Evolutionary conservation across 2,797 vertebrate species (phyloP), one percentile per base, ranked within the genome.

Genomic region (Danionella dracula): DNA sequence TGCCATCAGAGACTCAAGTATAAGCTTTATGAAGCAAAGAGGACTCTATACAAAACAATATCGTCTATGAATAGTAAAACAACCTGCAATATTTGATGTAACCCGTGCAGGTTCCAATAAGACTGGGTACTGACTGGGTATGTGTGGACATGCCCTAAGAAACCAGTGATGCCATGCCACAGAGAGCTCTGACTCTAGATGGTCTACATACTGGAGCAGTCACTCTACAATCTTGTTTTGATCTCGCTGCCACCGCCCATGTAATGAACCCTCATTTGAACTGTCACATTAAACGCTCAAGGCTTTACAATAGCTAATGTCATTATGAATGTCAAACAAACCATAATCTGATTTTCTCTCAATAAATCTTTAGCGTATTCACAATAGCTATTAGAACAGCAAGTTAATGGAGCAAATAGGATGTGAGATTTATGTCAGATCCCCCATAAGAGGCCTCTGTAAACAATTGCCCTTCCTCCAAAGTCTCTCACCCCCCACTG

Each of bases 361-460:
- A 56, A n/a, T 1, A n/a, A 48, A 27, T 41, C 23, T 1, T 11
- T 16, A 53, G 29, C 1, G 2, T 19, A 42, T 44, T 44, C 1
- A 21, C 17, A 16, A 21, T 9, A 21, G n/a, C 9, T 23, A 41
- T 11, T 51, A 17, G 19, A 45, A 58, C 16, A 42, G 40, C 12
- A 17, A 54, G 57, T 46, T 42, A 58, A 62, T 16, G 35, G 32
- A 7, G 23, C 40, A 64, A 21, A 68, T 48, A 15, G 34, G 41
- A 59, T 32, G 37, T 29, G 55, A 65, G 56, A 32, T 48, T 32
- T 46, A 68, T 11, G 59, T 49, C 17, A 19, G 48, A 44, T 56
- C n/a, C 32, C 55, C 59, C 51, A 60, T 66, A 38, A 72, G 21
- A 42, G 2, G 27, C 32, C 32, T 34, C 21, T 55, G 41, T 66